Base-by-base conservation (phyloP, 2,797 vertebrate species). In the Parambassis ranga region DNA sequence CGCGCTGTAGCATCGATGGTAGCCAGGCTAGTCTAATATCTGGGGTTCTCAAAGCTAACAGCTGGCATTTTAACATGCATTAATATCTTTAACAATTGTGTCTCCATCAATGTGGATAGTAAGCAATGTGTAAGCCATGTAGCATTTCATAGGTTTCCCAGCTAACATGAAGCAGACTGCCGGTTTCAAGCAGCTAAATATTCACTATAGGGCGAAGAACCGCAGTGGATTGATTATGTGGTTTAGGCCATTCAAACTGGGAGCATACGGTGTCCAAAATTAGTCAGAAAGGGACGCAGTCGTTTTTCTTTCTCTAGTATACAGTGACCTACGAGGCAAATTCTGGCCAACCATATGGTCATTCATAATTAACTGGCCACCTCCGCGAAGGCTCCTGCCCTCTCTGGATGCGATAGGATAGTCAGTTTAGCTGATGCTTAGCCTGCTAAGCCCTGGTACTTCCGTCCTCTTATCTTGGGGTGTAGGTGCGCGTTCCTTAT, bases 341-440 rank as follows among this genome's bases (percentile, higher is more conserved):
- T 30, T 44, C n/a, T 55, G 16, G 22, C 15, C 36, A 36, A 4
- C 35, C 75, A 71, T 73, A 73, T 71, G 71, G 58, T 38, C 32
- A 62, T 65, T 64, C 24, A 47, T 69, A 46, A 71, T 51, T 63
- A 44, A 36, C 23, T 28, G 57, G 19, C 22, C 33, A 19, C 31
- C 32, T 47, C 30, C 33, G 2, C 23, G 19, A 14, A 68, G 32
- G 33, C 3, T 39, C 22, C 50, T 36, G 47, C 26, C 51, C 33
- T 60, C 36, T 50, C 41, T 55, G 59, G 41, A 33, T 26, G 56
- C 58, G 42, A 49, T 3, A 27, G 71, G 73, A 69, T 50, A 65
- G 64, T 37, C 42, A 10, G 76, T 76, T 88, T 58, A 86, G 81
- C 80, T 50, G 76, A 77, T 71, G 81, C 85, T 90, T 85, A 89